Evolutionary conservation across 1,140 invertebrate species (phyloP), one percentile per base, ranked within the genome.

Genomic region (Zaprionus davidi): DNA sequence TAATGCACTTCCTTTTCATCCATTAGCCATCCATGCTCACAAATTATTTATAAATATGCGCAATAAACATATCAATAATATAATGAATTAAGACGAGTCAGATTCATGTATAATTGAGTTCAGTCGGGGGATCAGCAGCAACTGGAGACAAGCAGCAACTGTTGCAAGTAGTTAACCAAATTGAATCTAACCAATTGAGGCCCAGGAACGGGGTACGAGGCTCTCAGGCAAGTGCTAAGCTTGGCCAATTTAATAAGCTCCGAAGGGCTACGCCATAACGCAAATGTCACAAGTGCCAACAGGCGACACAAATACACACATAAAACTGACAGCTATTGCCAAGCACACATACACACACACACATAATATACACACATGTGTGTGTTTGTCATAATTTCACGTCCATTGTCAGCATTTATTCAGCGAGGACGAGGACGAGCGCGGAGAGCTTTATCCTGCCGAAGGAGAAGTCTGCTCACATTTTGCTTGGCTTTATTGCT

Each of bases 331-430:
- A 67, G 65, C 65, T 67, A 67, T 67, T 46, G 65, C 65, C 36
- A 67, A 36, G 56, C 69, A 76, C 57, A 64, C 69, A 76, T 53
- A 64, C 69, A 73, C 67, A 69, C 53, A 65, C 60, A 41, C 12
- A 13, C 46, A 20, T 58, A 11, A 11, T 58, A 11, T 62, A 12
- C 41, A 22, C 71, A n/a, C 64, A 1, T 20, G 15, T 55, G 24
- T 74, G 77, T 66, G 69, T 79, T 83, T 88, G 85, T 88, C 85
- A 88, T 88, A 88, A 90, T 90, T 90, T 90, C 85, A 90, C 85
- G 85, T 85, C 81, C 85, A 90, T 90, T 90, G 85, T 90, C 85
- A 90, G 84, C 81, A 75, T 81, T 90, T 88, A 84, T 88, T 79
- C 71, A 68, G 76, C 76, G 76, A 17, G 41, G 60, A 5, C 66